Percentiles rank a stretch among this genome's conserved stretches.
Evolutionary conservation across 2,888 invertebrate species (phyloP).

Genomic region (Unio delphinus): DNA sequence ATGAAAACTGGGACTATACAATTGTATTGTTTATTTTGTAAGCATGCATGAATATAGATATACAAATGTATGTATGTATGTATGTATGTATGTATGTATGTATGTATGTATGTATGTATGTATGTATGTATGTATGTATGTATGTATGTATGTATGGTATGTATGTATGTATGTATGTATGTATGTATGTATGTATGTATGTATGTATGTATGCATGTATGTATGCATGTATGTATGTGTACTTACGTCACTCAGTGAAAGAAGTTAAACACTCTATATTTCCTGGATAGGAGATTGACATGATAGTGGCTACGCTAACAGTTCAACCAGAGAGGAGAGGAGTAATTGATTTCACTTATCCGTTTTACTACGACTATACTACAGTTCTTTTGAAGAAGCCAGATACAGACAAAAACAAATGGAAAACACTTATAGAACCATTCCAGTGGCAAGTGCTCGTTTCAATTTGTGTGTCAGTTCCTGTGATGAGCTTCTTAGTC

Average conservation of each 20-base stretch:
- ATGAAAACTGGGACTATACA: background rate
- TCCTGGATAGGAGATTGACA: constrained; percentile 81
- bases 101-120: too few relatives aligned
- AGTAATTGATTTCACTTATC: constrained; percentile 90
- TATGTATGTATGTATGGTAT: too few relatives aligned
- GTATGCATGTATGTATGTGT: too few relatives aligned
- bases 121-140: too few relatives aligned
- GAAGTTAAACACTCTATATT: background rate
- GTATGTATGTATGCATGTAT: too few relatives aligned
- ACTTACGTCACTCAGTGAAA: too few relatives aligned
- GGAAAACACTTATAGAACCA: constrained; percentile 48
- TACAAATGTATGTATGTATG: background rate
- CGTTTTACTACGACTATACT: constrained; percentile 73
- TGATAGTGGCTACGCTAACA: constrained; percentile 85
- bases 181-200: too few relatives aligned
- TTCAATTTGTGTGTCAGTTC: constrained; percentile 38
- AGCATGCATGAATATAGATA: too few relatives aligned
- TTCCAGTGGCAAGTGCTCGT: constrained; percentile 49
- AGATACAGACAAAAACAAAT: constrained; percentile 38
- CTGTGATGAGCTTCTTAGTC: constrained; percentile 29
- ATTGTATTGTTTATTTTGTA: too few relatives aligned
- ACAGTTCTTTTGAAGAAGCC: constrained; percentile 47
- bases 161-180: too few relatives aligned
- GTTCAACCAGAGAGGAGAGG: constrained; percentile 93
- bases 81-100: too few relatives aligned